Conservation (phyloP, 1,140 invertebrate genomes). For the Phthorimaea operculella region DNA sequence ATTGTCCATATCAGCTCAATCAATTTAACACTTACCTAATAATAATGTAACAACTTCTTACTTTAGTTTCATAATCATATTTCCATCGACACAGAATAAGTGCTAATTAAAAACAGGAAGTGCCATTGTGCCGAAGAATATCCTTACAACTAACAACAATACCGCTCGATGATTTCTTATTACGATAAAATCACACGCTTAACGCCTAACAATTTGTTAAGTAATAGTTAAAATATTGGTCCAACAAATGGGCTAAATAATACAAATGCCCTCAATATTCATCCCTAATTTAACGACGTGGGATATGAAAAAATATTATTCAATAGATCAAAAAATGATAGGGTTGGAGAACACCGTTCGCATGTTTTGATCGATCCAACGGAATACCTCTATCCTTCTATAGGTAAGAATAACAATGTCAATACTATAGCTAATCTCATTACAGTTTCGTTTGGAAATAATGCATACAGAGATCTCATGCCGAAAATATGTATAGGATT, state of each 20-base stretch:
- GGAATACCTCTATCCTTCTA: slow-evolving; percentile 59
- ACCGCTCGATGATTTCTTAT: slow-evolving; percentile 65
- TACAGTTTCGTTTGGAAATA: slow-evolving; percentile 61
- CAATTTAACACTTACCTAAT: slow-evolving; percentile 68
- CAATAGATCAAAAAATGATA: slow-evolving; percentile 66
- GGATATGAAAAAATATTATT: slow-evolving; percentile 69
- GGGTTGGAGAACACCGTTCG: slow-evolving; percentile 60
- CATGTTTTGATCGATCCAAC: slow-evolving; percentile 49
- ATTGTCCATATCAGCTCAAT: slow-evolving; percentile 66
- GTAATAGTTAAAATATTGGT: slow-evolving; percentile 69
- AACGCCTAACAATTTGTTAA: slow-evolving; percentile 68
- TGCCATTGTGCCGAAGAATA: slow-evolving; percentile 66
- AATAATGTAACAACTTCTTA: slow-evolving; percentile 68
- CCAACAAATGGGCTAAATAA: slow-evolving; percentile 69
- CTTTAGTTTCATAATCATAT: slow-evolving; percentile 63
- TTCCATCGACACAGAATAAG: slow-evolving; percentile 67
- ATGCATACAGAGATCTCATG: slow-evolving; percentile 54
- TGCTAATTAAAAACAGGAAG: slow-evolving; percentile 68
- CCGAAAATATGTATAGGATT: slow-evolving; percentile 38
- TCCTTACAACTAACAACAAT: slow-evolving; percentile 67
- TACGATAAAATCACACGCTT: slow-evolving; percentile 67
- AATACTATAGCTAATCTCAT: slow-evolving; percentile 67
- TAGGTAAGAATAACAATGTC: slow-evolving; percentile 66
- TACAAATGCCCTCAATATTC: slow-evolving; percentile 68
- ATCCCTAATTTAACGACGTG: slow-evolving; percentile 66